Base-by-base conservation (phyloP, 2,888 invertebrate genomes). In the Eupsilia transversa region DNA sequence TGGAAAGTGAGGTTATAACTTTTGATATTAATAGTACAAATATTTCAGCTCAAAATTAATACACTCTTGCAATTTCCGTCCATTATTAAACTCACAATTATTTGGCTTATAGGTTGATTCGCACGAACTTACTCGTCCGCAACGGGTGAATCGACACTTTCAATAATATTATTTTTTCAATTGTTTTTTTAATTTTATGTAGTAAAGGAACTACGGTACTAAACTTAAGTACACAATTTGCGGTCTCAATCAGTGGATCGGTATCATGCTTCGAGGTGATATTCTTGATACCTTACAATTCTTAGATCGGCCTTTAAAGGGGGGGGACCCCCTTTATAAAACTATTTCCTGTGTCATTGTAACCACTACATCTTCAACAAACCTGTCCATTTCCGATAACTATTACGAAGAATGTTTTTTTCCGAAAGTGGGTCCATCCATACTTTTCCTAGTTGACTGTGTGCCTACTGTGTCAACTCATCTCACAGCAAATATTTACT, bases 401-500 rank as follows among this genome's bases (percentile, higher is more conserved):
- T 46, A 67, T 71, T 66, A 77, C 14, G 54, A 56, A 49, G 63
- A 71, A 79, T 80, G 54, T 78, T 82, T 88, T 83, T 83, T 71
- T 75, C 69, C 35, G 59, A 81, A 79, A 82, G 66, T 80, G 71
- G 68, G 78, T 74, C 87, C 85, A 66, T 71, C 79, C 67, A 77
- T 87, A 79, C 85, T 86, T 86, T 85, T 72, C 80, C 80, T 86
- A 65, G 86, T 79, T 87, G 85, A 85, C 89, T 74, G 85, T 90
- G 87, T 88, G 86, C 86, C 83, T 81, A 86, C 91, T 92, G 82
- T 91, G 93, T 92, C 92, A 94, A 93, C 94, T 93, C 94, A 94
- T 94, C 92, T 93, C 89, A 84, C 86, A 81, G 92, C 92, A 93
- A 94, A 94, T 92, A 94, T 92, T 92, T 93, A 88, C 91, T 86